These are phyloP conservation scores for Drosophila miranda DNA, from an alignment of 1,140 invertebrate species.

Conservation along the genomic window DNA sequence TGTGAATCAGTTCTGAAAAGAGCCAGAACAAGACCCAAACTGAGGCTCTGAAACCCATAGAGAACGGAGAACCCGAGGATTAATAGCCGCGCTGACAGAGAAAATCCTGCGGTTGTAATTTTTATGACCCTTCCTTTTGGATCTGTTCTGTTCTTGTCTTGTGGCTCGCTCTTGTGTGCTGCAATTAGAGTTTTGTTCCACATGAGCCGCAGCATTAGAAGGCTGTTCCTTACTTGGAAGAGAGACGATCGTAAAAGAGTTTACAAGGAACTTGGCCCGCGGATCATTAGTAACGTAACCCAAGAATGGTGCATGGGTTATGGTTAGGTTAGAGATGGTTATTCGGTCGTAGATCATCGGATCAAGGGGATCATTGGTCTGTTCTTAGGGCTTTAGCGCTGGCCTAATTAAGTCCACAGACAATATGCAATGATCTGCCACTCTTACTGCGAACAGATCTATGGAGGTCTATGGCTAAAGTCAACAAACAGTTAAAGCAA, in stretches of 20 bases:
- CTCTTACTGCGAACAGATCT: conserved; percentile 47
- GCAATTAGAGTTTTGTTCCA: conserved; percentile 64
- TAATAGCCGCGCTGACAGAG: conserved; percentile 73
- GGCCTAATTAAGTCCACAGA: conserved; percentile 56
- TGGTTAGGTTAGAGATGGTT: too few species aligned
- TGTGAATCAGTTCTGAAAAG: conserved; percentile 59
- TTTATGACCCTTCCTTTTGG: conserved; percentile 57
- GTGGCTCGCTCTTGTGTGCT: conserved; percentile 12
- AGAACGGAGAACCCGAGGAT: conserved; percentile 42
- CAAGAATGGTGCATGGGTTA: conserved; percentile 51
- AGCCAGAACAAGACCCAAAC: conserved; percentile 23
- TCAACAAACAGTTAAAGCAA: conserved; percentile 61
- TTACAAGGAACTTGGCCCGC: conserved; percentile 52
- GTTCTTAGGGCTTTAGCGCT: conserved; percentile 36
- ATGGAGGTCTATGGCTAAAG: conserved; percentile 37
- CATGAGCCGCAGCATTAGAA: conserved; percentile 4
- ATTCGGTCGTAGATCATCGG: conserved; percentile 19
- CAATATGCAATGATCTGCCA: conserved; percentile 27
- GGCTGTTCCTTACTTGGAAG: conserved; percentile 40
- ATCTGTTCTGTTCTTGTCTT: conserved; percentile 9
- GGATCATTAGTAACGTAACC: conserved; percentile 63
- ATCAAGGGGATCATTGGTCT: conserved; percentile 43
- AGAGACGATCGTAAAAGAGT: conserved; percentile 62
- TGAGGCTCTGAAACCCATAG: conserved; percentile 17
- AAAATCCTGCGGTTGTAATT: conserved; percentile 77